Percentiles rank a stretch among this genome's conserved stretches.
These are phyloP conservation scores for Stenoptilia bipunctidactyla DNA, from an alignment of 2,888 invertebrate genomes.

Conservation along the genomic window DNA sequence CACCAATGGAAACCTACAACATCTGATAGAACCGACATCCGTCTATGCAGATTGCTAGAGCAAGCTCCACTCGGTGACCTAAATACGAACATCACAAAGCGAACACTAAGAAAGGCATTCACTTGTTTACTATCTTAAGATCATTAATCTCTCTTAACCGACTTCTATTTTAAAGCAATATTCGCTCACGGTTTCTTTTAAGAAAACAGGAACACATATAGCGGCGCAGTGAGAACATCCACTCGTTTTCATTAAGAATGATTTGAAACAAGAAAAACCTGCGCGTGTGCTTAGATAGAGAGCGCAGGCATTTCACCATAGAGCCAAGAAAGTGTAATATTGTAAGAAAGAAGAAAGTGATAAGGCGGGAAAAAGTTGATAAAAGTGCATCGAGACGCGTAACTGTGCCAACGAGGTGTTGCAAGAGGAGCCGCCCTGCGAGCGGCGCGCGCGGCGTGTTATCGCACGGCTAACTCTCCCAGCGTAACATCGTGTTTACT, in stretches of 20 bases:
- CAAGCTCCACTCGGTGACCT: slow-evolving; percentile 54
- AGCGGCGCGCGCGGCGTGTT: slow-evolving; percentile 32
- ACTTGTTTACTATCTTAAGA: slow-evolving; percentile 24
- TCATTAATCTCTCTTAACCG: background rate
- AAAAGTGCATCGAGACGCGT: slow-evolving; percentile 24
- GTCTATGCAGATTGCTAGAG: slow-evolving; percentile 69
- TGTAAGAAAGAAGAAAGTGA: slow-evolving; percentile 63
- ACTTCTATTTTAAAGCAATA: background rate
- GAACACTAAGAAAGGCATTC: slow-evolving; percentile 31
- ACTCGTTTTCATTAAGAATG: slow-evolving; percentile 61
- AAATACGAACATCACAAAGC: slow-evolving; percentile 45
- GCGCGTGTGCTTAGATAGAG: slow-evolving; percentile 65
- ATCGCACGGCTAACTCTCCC: slow-evolving; percentile 48
- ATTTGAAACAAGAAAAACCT: slow-evolving; percentile 57
- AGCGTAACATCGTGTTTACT: slow-evolving; percentile 42
- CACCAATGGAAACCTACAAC: slow-evolving; percentile 65
- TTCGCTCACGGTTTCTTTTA: background rate
- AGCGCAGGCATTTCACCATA: slow-evolving; percentile 66
- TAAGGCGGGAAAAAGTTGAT: slow-evolving; percentile 53
- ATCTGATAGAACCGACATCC: slow-evolving; percentile 64
- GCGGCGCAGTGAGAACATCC: slow-evolving; percentile 35
- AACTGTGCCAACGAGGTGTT: no score
- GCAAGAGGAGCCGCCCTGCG: no score
- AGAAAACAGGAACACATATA: background rate
- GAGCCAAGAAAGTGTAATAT: slow-evolving; percentile 59